A percentile compares a stretch with the other conserved stretches of the same genome.
Evolutionary conservation across 2,888 invertebrate species (phyloP).

Genomic region (Mimas tiliae): DNA sequence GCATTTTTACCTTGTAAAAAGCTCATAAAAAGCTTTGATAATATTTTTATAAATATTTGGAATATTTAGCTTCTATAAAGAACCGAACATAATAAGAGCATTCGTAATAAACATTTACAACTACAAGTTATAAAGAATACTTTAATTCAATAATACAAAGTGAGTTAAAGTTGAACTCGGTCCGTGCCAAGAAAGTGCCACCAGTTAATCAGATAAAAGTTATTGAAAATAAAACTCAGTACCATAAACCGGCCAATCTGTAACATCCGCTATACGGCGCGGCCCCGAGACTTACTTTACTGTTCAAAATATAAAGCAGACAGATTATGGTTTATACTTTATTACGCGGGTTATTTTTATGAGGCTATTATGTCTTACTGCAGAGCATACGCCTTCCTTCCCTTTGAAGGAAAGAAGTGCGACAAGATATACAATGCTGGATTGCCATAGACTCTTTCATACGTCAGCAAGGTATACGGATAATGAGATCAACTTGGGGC

Average conservation of each 20-base stretch:
- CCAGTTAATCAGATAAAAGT: background rate
- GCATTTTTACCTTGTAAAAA: too few species aligned
- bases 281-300: background rate
- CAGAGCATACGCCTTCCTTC: too few species aligned
- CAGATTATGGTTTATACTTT: constrained; percentile 4
- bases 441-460: too few species aligned
- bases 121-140: background rate
- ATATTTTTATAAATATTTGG: too few species aligned
- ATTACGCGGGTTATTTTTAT: background rate
- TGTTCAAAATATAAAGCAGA: background rate
- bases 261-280: background rate
- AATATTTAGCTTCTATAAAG: background rate
- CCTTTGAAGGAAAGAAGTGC: too few species aligned
- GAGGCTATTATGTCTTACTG: background rate
- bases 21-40: too few species aligned
- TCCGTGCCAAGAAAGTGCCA: constrained; percentile 1
- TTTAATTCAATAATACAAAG: constrained; percentile 2
- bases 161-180: background rate
- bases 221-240: constrained; percentile 8
- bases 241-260: background rate
- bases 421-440: too few species aligned
- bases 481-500: too few species aligned
- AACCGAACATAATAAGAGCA: background rate
- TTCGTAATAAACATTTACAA: too few species aligned
- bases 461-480: too few species aligned